phyloP scores from a whole-genome alignment of 2,113 vertebrate genomes.

The Lampris megalopsis region DNA sequence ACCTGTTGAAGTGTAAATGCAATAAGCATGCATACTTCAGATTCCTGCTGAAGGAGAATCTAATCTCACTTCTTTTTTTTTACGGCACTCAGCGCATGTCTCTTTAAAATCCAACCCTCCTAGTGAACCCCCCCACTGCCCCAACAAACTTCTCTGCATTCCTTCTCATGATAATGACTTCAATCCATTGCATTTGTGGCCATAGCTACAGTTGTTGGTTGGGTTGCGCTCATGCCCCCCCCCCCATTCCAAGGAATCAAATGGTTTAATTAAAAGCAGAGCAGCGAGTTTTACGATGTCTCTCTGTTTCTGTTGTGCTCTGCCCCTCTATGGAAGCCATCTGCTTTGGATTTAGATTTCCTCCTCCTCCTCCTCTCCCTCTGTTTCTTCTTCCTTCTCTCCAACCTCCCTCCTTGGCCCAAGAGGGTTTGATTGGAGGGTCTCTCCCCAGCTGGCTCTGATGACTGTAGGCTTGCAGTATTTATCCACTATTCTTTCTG shows the following conservation, averaged over 20 bases:
- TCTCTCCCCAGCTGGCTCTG: conserved; percentile 73
- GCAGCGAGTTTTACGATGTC: conserved; percentile 68
- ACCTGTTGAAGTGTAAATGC: conserved; percentile 13
- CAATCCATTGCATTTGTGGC: conserved; percentile 53
- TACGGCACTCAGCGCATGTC: conserved; percentile 11
- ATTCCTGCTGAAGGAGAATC: conserved; percentile 43
- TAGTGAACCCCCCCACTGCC: conserved; percentile 8
- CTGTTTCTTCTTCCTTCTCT: conserved; percentile 48
- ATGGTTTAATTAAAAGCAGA: conserved; percentile 83
- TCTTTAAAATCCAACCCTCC: conserved; percentile 16
- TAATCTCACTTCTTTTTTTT: conserved; percentile 9
- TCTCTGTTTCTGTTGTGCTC: conserved; percentile 76
- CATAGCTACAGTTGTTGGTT: conserved; percentile 58
- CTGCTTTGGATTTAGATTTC: conserved; percentile 85
- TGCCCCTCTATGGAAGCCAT: conserved; percentile 83
- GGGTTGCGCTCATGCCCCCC: conserved; percentile 33
- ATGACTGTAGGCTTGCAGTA: conserved; percentile 71
- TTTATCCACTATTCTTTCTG: conserved; percentile 70
- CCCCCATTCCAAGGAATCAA: conserved; percentile 54
- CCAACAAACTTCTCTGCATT: conserved; percentile 39
- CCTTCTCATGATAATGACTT: conserved; percentile 64
- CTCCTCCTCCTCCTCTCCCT: conserved; percentile 49
- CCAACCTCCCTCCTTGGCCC: conserved; percentile 49
- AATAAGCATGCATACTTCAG: conserved; percentile 23
- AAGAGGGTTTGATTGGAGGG: conserved; percentile 77